These are phyloP conservation scores for Agrypnia vestita DNA, from an alignment of 1,140 invertebrate species.

Conservation along the genomic window DNA sequence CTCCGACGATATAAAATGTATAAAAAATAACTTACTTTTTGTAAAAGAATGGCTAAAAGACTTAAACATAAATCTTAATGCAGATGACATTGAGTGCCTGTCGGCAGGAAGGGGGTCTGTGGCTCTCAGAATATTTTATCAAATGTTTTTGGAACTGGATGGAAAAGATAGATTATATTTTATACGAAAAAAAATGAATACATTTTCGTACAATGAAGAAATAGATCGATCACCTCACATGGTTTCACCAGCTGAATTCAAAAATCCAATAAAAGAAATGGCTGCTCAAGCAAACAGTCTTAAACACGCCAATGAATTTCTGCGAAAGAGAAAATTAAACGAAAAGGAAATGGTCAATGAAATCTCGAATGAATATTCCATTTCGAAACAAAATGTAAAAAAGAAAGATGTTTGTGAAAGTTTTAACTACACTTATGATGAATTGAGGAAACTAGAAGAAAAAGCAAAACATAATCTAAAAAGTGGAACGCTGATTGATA, in stretches of 20 bases:
- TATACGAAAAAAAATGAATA: slow-evolving; percentile 10
- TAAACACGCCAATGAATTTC: slow-evolving; percentile 10
- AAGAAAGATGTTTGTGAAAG: slow-evolving; percentile 61
- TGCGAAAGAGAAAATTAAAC: slow-evolving; percentile 26
- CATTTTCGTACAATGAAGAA: background rate
- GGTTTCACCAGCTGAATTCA: background rate
- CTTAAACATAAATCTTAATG: slow-evolving; percentile 32
- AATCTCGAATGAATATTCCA: background rate
- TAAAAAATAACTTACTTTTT: slow-evolving; percentile 29
- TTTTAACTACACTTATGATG: slow-evolving; percentile 66
- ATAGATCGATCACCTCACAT: background rate
- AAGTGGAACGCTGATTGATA: slow-evolving; percentile 62
- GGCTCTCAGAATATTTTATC: slow-evolving; percentile 41
- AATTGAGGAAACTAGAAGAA: slow-evolving; percentile 65
- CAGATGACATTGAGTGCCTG: slow-evolving; percentile 30
- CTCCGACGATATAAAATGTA: slow-evolving; percentile 7
- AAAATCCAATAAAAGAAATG: slow-evolving; percentile 1
- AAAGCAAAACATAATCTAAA: slow-evolving; percentile 62
- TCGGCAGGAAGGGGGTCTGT: slow-evolving; percentile 41
- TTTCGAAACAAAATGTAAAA: slow-evolving; percentile 9
- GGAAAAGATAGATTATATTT: slow-evolving; percentile 42
- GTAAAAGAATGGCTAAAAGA: slow-evolving; percentile 41
- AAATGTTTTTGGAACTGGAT: slow-evolving; percentile 49
- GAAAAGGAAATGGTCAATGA: background rate
- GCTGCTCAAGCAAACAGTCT: background rate